Evolutionary conservation across 2,113 vertebrate genomes (phyloP).

Genomic region (Orientallactaga bullata): DNA sequence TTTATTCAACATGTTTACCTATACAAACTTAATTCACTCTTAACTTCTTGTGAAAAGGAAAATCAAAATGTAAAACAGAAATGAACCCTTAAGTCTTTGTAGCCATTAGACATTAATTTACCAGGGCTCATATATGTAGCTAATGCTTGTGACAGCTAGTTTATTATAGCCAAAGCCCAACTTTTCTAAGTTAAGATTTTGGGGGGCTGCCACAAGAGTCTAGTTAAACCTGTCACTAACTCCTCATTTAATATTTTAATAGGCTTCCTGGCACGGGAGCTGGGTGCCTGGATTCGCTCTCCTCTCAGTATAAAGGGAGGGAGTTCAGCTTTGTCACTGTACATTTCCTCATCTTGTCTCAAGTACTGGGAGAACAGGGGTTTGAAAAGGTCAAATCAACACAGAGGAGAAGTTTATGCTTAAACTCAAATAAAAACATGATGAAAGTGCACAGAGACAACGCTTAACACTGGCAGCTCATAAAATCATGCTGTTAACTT

Average conservation of each 20-base stretch:
- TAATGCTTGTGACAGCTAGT: slow-evolving; percentile 66
- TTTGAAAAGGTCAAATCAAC: slow-evolving; percentile 76
- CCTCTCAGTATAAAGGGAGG: not conserved
- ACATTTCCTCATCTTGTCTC: slow-evolving; percentile 42
- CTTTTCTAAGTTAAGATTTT: slow-evolving; percentile 70
- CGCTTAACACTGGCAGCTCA: slow-evolving; percentile 42
- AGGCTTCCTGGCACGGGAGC: slow-evolving; percentile 47
- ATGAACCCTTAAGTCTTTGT: slow-evolving; percentile 41
- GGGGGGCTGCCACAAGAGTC: slow-evolving; percentile 70
- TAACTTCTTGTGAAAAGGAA: slow-evolving; percentile 51
- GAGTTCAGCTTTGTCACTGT: slow-evolving; percentile 21
- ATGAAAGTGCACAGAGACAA: slow-evolving; percentile 23
- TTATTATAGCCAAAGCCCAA: slow-evolving; percentile 69
- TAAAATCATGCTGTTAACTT: slow-evolving; percentile 57
- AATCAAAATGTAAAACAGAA: slow-evolving; percentile 50
- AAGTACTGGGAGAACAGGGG: not conserved
- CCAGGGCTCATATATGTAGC: slow-evolving; percentile 33
- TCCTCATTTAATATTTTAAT: slow-evolving; percentile 82
- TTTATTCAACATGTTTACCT: slow-evolving; percentile 69
- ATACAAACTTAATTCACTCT: slow-evolving; percentile 63
- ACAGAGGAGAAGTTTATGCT: slow-evolving; percentile 76
- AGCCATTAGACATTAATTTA: slow-evolving; percentile 57
- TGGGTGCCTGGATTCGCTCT: slow-evolving; percentile 33
- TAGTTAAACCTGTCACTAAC: slow-evolving; percentile 79
- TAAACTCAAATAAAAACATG: slow-evolving; percentile 69